A percentile compares a stretch with the other conserved stretches of the same genome.
phyloP scores from a whole-genome alignment of 2,797 vertebrate genomes.

The Aselliscus stoliczkanus region DNA sequence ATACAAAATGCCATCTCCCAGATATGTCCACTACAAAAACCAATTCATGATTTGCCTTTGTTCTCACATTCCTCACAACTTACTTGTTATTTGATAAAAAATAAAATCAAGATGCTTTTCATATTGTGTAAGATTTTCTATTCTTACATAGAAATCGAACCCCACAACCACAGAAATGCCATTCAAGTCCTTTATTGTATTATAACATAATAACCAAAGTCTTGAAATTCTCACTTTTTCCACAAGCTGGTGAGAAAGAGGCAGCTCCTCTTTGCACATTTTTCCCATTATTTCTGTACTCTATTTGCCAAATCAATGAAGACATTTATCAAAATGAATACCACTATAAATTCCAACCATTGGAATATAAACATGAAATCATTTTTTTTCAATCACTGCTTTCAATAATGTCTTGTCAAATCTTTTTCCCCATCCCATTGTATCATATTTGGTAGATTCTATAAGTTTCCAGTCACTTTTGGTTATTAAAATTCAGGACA shows the following conservation, averaged over 20 bases:
- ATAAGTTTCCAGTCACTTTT: neutral
- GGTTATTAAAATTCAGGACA: neutral
- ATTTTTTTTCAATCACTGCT: neutral
- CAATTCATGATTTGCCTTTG: neutral
- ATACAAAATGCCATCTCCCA: neutral
- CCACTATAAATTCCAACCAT: neutral
- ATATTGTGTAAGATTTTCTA: neutral
- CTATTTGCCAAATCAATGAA: slow-evolving; percentile 17
- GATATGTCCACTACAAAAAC: neutral
- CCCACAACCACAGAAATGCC: neutral
- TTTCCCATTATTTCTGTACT: neutral
- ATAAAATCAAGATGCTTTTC: slow-evolving; percentile 1
- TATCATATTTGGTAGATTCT: neutral
- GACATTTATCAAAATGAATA: slow-evolving; percentile 13
- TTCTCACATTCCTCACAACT: neutral
- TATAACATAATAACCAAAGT: neutral
- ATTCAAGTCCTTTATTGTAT: neutral
- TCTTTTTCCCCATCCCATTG: neutral
- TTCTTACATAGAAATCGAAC: slow-evolving; percentile 6
- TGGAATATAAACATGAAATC: neutral
- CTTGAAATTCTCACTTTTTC: slow-evolving; percentile 27
- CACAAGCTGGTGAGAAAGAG: slow-evolving; percentile 1
- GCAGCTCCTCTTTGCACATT: neutral
- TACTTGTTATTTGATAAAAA: neutral
- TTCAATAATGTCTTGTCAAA: neutral